These are phyloP conservation scores for Cichlasoma orientale DNA, from an alignment of 2,797 vertebrate genomes.

Conservation along the genomic window DNA sequence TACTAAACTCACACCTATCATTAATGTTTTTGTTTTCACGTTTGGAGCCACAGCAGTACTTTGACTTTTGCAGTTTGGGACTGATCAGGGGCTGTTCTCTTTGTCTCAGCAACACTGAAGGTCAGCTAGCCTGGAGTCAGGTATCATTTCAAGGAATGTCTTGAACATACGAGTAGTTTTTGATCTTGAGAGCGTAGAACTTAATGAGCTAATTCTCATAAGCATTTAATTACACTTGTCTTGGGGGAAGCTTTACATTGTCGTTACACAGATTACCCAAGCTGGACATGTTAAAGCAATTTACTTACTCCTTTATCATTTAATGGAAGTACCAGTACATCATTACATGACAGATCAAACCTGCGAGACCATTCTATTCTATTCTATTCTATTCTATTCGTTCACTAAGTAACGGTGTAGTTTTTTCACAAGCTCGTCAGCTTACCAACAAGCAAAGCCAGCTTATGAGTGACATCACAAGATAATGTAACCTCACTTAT, in stretches of 20 bases:
- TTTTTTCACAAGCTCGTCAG: neutral
- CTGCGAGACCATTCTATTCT: neutral
- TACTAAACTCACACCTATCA: slow-evolving; percentile 3
- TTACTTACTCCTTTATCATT: neutral
- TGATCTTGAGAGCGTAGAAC: neutral
- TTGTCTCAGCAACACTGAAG: slow-evolving; percentile 3
- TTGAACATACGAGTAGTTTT: neutral
- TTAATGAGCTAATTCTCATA: neutral
- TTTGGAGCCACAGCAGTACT: neutral
- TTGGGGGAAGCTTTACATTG: neutral
- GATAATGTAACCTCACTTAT: neutral
- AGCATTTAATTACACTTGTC: neutral
- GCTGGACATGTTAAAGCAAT: neutral
- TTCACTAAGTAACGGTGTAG: neutral
- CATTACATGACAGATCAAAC: neutral
- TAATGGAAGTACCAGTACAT: neutral
- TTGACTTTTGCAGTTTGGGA: slow-evolving; percentile 5
- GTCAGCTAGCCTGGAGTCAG: neutral
- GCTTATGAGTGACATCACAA: neutral
- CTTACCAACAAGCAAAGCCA: neutral
- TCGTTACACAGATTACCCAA: neutral
- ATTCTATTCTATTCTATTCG: neutral
- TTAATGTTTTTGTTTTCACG: neutral
- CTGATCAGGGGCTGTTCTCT: slow-evolving; percentile 10
- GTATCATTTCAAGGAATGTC: neutral